Conservation (phyloP, 2,113 vertebrate species). For the Puntigrus tetrazona region DNA sequence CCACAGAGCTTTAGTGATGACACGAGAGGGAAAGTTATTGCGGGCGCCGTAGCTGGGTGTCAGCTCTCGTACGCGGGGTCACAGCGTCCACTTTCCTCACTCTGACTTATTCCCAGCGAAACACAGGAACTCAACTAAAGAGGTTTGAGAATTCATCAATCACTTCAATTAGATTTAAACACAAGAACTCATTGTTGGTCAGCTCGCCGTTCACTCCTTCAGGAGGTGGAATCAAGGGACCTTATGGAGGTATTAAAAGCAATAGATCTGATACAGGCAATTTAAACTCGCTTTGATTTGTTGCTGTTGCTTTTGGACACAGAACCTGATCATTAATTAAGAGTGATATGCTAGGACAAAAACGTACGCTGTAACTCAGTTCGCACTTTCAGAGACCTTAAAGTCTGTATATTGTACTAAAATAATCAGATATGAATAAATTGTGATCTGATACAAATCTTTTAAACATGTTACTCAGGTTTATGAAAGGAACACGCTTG, state of each 20-base stretch:
- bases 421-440: background rate
- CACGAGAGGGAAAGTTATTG: constrained; percentile 57
- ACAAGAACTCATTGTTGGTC: constrained; percentile 54
- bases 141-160: constrained; percentile 53
- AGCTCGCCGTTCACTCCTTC: constrained; percentile 38
- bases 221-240: constrained; percentile 37
- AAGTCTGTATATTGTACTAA: background rate
- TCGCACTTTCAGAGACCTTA: background rate
- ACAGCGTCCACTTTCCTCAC: constrained; percentile 48
- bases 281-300: constrained; percentile 40
- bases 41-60: constrained; percentile 57
- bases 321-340: constrained; percentile 43
- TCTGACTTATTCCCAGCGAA: constrained; percentile 45
- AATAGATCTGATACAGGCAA: constrained; percentile 46
- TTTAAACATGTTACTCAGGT: background rate
- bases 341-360: constrained; percentile 7
- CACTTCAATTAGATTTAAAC: constrained; percentile 56
- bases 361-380: background rate
- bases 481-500: background rate
- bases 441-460: background rate
- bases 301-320: constrained; percentile 43
- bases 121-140: constrained; percentile 50
- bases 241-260: constrained; percentile 49
- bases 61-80: constrained; percentile 59
- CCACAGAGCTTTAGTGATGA: constrained; percentile 54